Evolutionary conservation across 1,140 invertebrate genomes (phyloP), one percentile per base, ranked within the genome.

Genomic region (Tribolium madens): DNA sequence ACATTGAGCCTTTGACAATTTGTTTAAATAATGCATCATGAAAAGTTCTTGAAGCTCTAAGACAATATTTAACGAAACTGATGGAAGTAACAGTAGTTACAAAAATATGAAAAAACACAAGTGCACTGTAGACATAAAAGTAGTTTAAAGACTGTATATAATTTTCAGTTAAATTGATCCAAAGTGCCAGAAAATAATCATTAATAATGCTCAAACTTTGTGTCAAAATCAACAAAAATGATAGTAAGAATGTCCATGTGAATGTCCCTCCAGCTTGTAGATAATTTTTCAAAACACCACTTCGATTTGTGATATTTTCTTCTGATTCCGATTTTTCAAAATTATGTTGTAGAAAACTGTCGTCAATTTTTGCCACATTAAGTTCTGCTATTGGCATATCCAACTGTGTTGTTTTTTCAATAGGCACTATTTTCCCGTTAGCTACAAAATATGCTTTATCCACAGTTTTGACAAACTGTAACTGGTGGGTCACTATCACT

Each of bases 401-500:
- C 91, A 17, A 87, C 87, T 1, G 88, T 89, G 6, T 89, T 42
- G n/a, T 10, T 0, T n/a, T 42, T 42, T 42, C 36, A 3, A n/a
- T 3, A 42, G 7, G 2, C 9, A 42, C 86, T 73, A 92, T 85
- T 17, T 86, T 79, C 1, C 91, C 91, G 81, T 92, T 89, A 60
- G 90, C 89, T 76, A 91, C 83, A 48, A 87, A 90, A 78, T 89
- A 89, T 86, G 89, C 89, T 84, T 89, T 82, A 81, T 95, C 91
- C 2, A 93, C 95, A 47, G 90, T 89, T 81, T 91, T 91, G 3
- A 97, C 87, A 82, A 93, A 96, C 83, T 96, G 95, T 73, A 97
- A 85, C 84, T 97, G 95, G 86, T 97, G 95, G 0, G 95, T 97
- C 4, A 95, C 93, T 15, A 95, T 87, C 81, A 97, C 90, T 0